These are phyloP conservation scores for Parapsyche elsis DNA, from an alignment of 1,140 invertebrate species.

Conservation along the genomic window DNA sequence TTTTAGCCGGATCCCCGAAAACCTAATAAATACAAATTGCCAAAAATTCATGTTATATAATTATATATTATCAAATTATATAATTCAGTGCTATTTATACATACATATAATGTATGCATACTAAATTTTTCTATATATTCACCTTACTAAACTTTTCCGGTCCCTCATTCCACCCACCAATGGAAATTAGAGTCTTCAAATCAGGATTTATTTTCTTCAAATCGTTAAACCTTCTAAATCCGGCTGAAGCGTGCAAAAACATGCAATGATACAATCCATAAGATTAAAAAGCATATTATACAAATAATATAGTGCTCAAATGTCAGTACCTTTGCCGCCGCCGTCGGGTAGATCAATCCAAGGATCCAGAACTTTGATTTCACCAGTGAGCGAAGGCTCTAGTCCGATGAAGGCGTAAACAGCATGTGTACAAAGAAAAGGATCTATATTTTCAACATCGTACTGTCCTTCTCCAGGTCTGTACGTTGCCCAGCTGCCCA, in stretches of 20 bases:
- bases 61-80: not conserved
- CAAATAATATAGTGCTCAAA: not conserved
- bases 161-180: conserved; percentile 84
- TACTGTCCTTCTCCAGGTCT: conserved; percentile 73
- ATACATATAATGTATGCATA: not conserved
- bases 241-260: conserved; percentile 46
- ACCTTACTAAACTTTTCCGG: conserved; percentile 72
- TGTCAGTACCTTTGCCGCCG: conserved; percentile 54
- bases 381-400: conserved; percentile 58
- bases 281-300: not conserved
- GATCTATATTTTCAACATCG: conserved; percentile 74
- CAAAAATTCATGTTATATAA: not conserved
- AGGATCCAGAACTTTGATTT: not conserved
- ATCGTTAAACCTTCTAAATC: conserved; percentile 19
- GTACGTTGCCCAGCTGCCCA: conserved; percentile 79
- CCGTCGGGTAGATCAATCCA: not conserved
- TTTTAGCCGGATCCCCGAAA: conserved; percentile 63
- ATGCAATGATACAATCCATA: not conserved
- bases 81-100: not conserved
- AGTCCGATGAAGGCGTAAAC: conserved; percentile 79
- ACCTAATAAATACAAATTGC: conserved; percentile 60
- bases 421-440: conserved; percentile 78
- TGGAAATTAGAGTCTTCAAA: conserved; percentile 69
- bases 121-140: conserved; percentile 67
- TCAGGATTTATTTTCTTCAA: conserved; percentile 23